Evolutionary conservation across 2,113 vertebrate genomes (phyloP), one percentile per base, ranked within the genome.

Genomic region (Pangasianodon gigas): DNA sequence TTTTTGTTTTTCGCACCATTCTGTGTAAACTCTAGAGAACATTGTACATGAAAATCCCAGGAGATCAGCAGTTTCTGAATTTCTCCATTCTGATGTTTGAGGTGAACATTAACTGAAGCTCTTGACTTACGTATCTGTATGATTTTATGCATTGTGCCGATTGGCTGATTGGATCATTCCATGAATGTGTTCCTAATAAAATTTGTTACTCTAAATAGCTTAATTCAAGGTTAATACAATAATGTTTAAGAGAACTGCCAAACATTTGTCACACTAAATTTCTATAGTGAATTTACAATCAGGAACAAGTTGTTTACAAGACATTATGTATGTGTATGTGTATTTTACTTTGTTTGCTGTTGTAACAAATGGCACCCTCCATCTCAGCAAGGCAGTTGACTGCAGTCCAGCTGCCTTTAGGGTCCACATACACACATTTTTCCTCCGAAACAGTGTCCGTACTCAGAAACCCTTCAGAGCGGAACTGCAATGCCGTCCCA

Each of bases 341-440:
- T 46, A 62, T 41, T 71, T 84, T 62, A 87, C 83, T 89, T 81
- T 26, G 24, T 88, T 29, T 85, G 93, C 90, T 93, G 90, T 89
- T 96, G 90, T 98, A 99, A 93, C 98, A 99, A 94, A 99, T 94
- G 90, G 98, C 97, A 90, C 98, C 98, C 26, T 99, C 96, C 65
- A 92, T 85, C 87, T 88, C 0, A n/a, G 71, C 77, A 24, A 77
- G 89, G 92, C 98, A 99, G 89, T 94, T 95, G 92, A 92, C 94
- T 87, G 90, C 94, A 56, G 93, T 92, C 98, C 98, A 99, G 88
- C 87, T 92, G 85, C 98, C 97, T 79, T 95, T 95, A 8, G 96
- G 95, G 89, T 96, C 94, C 87, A 99, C 69, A 5, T 94, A 91
- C 88, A 98, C 93, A 93, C 98, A 99, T 91, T 94, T 95, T 88